phyloP scores from a whole-genome alignment of 1,140 invertebrate genomes.

The Psix sp. region DNA sequence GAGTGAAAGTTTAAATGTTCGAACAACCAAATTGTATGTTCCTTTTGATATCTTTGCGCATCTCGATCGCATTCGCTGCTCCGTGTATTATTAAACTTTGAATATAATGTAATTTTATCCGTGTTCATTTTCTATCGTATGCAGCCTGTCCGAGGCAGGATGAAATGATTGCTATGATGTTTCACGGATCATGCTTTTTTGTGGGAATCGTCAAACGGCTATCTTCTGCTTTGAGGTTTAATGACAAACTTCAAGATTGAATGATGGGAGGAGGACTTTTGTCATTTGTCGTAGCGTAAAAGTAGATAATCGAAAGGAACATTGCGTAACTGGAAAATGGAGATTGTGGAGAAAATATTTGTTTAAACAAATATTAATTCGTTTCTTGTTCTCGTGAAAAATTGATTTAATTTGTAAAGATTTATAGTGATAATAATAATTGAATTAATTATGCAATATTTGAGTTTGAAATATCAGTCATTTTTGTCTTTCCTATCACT shows the following conservation, averaged over 20 bases:
- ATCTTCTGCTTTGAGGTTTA: slow-evolving; percentile 48
- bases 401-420: too few species aligned
- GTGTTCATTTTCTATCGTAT: slow-evolving; percentile 37
- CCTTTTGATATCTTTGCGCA: slow-evolving; percentile 41
- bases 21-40: slow-evolving; percentile 39
- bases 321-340: too few species aligned
- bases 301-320: too few species aligned
- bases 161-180: slow-evolving; percentile 49
- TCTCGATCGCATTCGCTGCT: slow-evolving; percentile 40
- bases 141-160: slow-evolving; percentile 45
- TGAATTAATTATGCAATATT: too few species aligned
- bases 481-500: too few species aligned
- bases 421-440: too few species aligned
- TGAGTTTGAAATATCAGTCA: too few species aligned
- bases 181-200: slow-evolving; percentile 50
- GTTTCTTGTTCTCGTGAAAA: too few species aligned
- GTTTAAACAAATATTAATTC: too few species aligned
- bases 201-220: slow-evolving; percentile 49
- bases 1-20: slow-evolving; percentile 52
- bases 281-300: too few species aligned
- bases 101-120: slow-evolving; percentile 56
- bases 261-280: background rate
- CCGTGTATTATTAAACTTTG: slow-evolving; percentile 49
- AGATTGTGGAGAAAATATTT: too few species aligned
- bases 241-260: slow-evolving; percentile 13